Evolutionary conservation across 2,888 invertebrate species (phyloP).

Genomic region (Maniola hyperantus): DNA sequence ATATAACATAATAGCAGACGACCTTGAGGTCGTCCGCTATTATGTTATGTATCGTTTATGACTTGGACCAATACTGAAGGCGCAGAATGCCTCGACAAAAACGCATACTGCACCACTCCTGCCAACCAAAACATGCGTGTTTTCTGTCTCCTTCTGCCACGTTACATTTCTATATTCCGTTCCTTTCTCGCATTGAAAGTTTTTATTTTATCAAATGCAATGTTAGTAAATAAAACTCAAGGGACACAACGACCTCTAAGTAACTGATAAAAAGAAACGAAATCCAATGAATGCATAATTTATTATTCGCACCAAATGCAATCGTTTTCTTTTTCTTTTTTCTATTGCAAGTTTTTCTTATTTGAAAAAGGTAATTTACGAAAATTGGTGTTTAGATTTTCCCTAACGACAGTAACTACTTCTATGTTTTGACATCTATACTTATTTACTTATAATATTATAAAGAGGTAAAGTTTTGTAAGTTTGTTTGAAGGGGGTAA

Average conservation of each 20-base stretch:
- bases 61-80: conserved; percentile 51
- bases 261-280: conserved; percentile 26
- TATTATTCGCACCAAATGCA: conserved; percentile 14
- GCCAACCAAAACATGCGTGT: conserved; percentile 54
- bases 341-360: neutral
- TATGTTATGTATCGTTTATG: conserved; percentile 35
- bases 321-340: conserved; percentile 7
- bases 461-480: no score
- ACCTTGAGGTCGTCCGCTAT: neutral
- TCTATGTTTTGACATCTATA: neutral
- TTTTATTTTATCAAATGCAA: conserved; percentile 40
- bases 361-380: conserved; percentile 3
- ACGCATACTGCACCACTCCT: conserved; percentile 77
- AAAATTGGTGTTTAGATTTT: conserved; percentile 1
- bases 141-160: conserved; percentile 50
- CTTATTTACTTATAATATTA: no score
- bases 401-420: neutral
- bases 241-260: conserved; percentile 34
- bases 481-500: no score
- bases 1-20: no score
- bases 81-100: conserved; percentile 73
- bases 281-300: conserved; percentile 22
- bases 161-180: conserved; percentile 38
- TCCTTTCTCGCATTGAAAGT: conserved; percentile 52
- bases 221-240: conserved; percentile 55